Conservation (phyloP, 2,797 vertebrate species). For the Euthynnus affinis region DNA sequence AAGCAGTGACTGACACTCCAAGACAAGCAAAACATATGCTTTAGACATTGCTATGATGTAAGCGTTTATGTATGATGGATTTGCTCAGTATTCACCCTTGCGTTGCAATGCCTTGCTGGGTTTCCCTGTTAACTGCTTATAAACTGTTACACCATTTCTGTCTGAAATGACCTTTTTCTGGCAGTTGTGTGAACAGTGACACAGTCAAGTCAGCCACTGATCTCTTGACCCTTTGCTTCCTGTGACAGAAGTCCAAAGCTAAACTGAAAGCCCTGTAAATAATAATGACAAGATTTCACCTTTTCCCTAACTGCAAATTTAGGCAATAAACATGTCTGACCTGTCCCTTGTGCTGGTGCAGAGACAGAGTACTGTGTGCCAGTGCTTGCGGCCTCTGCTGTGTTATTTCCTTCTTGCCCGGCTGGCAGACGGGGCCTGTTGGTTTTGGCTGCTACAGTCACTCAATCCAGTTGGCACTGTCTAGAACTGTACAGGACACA, state of each 20-base stretch:
- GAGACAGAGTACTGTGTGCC: slow-evolving; percentile 35
- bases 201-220: neutral
- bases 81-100: neutral
- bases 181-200: slow-evolving; percentile 1
- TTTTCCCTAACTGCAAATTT: slow-evolving; percentile 25
- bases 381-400: slow-evolving; percentile 40
- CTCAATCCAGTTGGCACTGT: slow-evolving; percentile 68
- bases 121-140: neutral
- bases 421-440: slow-evolving; percentile 73
- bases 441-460: slow-evolving; percentile 74
- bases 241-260: neutral
- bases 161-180: neutral
- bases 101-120: neutral
- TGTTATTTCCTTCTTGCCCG: slow-evolving; percentile 70
- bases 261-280: slow-evolving; percentile 2
- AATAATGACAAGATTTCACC: slow-evolving; percentile 10
- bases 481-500: slow-evolving; percentile 67
- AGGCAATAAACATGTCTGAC: slow-evolving; percentile 35
- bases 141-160: neutral
- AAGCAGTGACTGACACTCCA: neutral
- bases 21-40: slow-evolving; percentile 6
- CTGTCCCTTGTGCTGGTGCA: slow-evolving; percentile 27
- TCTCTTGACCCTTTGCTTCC: slow-evolving; percentile 7
- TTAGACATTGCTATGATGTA: neutral
- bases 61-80: slow-evolving; percentile 2